Evolutionary conservation across 2,113 vertebrate genomes (phyloP), one percentile per base, ranked within the genome.

Genomic region (Lamprologus speciosus): DNA sequence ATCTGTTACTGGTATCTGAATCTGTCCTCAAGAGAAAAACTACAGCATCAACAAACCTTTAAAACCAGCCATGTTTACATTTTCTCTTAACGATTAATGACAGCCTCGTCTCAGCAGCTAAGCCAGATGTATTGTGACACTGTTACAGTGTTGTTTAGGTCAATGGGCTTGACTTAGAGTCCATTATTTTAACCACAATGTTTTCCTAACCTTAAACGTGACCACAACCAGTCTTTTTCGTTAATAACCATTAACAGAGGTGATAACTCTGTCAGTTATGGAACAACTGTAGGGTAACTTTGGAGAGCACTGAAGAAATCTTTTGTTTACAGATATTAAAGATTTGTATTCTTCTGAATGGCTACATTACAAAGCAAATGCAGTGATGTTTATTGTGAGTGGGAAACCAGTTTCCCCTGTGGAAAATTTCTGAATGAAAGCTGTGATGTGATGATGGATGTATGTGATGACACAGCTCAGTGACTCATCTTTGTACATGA

Each of bases 141-240:
- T 26, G 80, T 81, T 57, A 78, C 54, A 17, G 54, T 81, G 54
- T 65, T 78, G 23, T 87, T 87, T 82, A 47, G 58, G 55, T 63
- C 12, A 57, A 78, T 45, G 65, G 75, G 33, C 42, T 70, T 82
- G 65, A 82, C 37, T 31, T 60, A 23, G 21, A 37, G 40, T 82
- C 63, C 37, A 28, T 50, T 78, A 78, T 73, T 82, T 87, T 75
- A 75, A 78, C 65, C 40, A 51, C 85, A 35, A 13, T 87, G 65
- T 87, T 87, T 82, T 51, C 4, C 80, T 87, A 82, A 82, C 40
- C 53, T 60, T 50, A 60, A 60, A 70, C 3, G 13, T 23, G 68
- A 86, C 42, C 42, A 80, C 84, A 23, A 60, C 23, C 35, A 70
- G 51, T 51, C 33, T 3, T 58, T 58, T 37, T 28, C 9, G 37